Conservation (phyloP, 1,140 invertebrate genomes). For the Dendrolimus kikuchii region DNA sequence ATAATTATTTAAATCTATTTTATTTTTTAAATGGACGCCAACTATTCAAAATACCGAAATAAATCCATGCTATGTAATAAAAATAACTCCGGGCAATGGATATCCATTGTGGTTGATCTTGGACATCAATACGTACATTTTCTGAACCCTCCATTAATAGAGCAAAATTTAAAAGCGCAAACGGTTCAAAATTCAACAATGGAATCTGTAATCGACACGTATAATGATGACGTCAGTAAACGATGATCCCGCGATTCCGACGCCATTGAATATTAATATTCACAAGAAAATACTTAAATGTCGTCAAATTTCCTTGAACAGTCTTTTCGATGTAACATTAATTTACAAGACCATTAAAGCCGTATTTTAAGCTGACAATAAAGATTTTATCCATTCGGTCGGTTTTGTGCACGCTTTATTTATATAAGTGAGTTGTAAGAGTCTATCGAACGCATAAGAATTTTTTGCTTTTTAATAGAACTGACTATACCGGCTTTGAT, state of each 20-base stretch:
- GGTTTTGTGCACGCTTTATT: too few species aligned
- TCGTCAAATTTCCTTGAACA: background rate
- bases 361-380: background rate
- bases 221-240: slow-evolving; percentile 22
- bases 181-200: slow-evolving; percentile 18
- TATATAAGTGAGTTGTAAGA: too few species aligned
- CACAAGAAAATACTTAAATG: background rate
- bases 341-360: slow-evolving; percentile 1
- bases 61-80: background rate
- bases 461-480: too few species aligned
- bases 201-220: slow-evolving; percentile 18
- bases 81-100: slow-evolving; percentile 2
- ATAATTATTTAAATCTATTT: too few species aligned
- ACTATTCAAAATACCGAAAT: slow-evolving; percentile 6
- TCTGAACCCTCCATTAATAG: background rate
- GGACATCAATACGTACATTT: too few species aligned
- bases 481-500: too few species aligned
- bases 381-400: too few species aligned
- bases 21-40: too few species aligned
- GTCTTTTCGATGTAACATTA: background rate
- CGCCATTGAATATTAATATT: slow-evolving; percentile 3
- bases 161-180: slow-evolving; percentile 13
- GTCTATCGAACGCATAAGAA: too few species aligned
- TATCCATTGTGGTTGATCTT: background rate
- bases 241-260: slow-evolving; percentile 14